Evolutionary conservation across 2,888 invertebrate species (phyloP), one percentile per base, ranked within the genome.

Genomic region (Andrena chrysosceles): DNA sequence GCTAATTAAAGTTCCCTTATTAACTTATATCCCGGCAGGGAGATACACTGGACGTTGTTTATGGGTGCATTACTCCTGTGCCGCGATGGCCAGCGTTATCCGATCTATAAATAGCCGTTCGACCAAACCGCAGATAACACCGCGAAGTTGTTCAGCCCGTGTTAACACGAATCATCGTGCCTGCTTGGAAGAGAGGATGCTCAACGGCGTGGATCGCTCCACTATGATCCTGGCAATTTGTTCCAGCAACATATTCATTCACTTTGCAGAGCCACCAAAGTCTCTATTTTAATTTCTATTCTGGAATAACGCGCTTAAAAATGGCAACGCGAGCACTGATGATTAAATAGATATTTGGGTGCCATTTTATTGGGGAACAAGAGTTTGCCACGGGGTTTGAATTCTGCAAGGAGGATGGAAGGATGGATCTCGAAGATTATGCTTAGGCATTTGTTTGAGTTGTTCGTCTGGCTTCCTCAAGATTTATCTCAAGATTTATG

Each of bases 1-100:
- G 60, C 77, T 72, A 85, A 85, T 85, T 85, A 83, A 68, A 56
- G 56, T 77, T 70, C n/a, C 20, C 16, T 72, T 71, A 68, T 84
- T 84, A 52, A 56, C 69, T 72, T 23, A 63, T 63, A 54, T 20
- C 52, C 48, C 54, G 63, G 59, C 73, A 64, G 52, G 8, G 60
- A 74, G 69, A 77, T 77, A 82, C 6, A 20, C n/a, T n/a, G 31
- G 16, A 7, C 29, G 62, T 84, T 84, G 76, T 78, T 87, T 83
- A 86, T 73, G 77, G 63, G 75, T 74, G 74, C 77, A 75, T 64
- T 81, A 80, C 80, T 82, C 77, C 66, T 75, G 62, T 42, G 23
- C 54, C 63, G 63, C 70, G 23, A 56, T 60, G 60, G 42, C 48
- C 49, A 59, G 48, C 48, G 63, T 54, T 54, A 76, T 78, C 77